phyloP scores from a whole-genome alignment of 2,888 invertebrate species.

The Escarpia spicata region DNA sequence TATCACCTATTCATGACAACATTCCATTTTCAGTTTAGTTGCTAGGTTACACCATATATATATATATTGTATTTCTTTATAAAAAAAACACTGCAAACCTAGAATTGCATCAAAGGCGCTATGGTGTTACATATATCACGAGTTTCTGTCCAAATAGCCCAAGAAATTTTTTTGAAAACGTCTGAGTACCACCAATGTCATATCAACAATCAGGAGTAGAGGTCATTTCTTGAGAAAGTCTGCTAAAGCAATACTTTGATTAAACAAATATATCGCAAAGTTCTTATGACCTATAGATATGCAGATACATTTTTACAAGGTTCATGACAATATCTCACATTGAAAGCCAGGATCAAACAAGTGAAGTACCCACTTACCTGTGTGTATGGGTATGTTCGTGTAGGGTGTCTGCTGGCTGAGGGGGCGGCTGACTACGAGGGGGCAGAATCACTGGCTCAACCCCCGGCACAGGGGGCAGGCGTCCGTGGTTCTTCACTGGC shows the following conservation, averaged over 20 bases:
- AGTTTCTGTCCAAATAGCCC: no score
- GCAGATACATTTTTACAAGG: background rate
- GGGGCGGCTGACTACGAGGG: conserved; percentile 33
- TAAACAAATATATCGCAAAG: background rate
- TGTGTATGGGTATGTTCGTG: background rate
- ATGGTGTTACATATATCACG: no score
- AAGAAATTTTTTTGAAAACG: no score
- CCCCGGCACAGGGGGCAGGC: conserved; percentile 55
- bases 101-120: no score
- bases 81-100: no score
- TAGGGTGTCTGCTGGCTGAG: conserved; percentile 24
- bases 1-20: no score
- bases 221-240: background rate
- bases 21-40: no score
- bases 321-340: conserved; percentile 17
- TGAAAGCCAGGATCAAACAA: background rate
- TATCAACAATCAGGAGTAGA: background rate
- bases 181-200: conserved; percentile 27
- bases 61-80: no score
- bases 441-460: conserved; percentile 56
- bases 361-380: background rate
- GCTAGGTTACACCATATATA: no score
- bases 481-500: background rate
- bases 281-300: background rate
- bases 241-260: background rate